These are phyloP conservation scores for Drosophila nikananu DNA, from an alignment of 1,140 invertebrate species.

Conservation along the genomic window DNA sequence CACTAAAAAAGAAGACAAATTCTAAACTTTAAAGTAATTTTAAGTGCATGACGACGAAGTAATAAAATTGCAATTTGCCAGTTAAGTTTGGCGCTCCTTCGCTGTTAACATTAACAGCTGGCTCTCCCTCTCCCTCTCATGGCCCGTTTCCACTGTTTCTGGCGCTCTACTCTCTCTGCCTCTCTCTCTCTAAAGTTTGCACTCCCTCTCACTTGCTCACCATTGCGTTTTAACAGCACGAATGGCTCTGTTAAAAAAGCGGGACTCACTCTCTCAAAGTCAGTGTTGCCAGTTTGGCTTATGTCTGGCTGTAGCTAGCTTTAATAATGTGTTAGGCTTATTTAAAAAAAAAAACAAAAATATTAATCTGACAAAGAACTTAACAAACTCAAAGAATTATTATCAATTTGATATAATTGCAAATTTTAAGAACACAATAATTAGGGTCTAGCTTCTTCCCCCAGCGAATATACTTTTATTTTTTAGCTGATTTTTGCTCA, in stretches of 20 bases:
- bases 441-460: background rate
- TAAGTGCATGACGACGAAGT: background rate
- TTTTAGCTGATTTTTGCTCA: background rate
- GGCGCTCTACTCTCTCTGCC: background rate
- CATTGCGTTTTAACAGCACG: conserved; percentile 29
- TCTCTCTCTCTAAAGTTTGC: background rate
- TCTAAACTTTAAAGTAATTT: background rate
- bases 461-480: background rate
- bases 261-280: background rate
- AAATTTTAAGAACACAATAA: background rate
- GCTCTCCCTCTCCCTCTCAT: background rate
- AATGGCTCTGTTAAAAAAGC: conserved; percentile 8
- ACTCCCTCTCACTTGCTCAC: background rate
- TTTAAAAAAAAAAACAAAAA: background rate
- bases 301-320: background rate
- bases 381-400: background rate
- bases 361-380: background rate
- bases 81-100: conserved; percentile 11
- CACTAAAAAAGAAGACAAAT: background rate
- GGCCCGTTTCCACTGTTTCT: background rate
- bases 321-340: background rate
- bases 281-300: background rate
- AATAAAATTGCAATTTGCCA: conserved; percentile 29
- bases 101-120: conserved; percentile 34
- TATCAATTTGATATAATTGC: background rate